Evolutionary conservation across 2,797 vertebrate genomes (phyloP), one percentile per base, ranked within the genome.

Genomic region (Acrocephalus scirpaceus): DNA sequence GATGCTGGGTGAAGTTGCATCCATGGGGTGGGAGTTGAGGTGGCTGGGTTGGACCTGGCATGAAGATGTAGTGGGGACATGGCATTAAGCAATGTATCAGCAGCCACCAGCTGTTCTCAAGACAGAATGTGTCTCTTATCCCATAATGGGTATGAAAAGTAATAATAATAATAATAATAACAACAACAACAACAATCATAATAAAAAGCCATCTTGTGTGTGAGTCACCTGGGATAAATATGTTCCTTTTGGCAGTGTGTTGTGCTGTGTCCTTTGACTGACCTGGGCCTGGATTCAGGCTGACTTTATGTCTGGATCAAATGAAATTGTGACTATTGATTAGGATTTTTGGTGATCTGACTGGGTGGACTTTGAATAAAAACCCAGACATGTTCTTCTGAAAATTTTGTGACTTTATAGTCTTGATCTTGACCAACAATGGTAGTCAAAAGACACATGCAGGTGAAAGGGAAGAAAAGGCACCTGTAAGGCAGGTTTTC

Each of bases 381-480:
- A 77, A n/a, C 1, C 1, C 21, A 53, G 32, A 25, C 14, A 32
- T 3, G 2, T 64, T 89, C 34, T 45, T 79, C 64, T 95, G 60
- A 29, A 90, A 85, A 25, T 73, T 94, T 64, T 85, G 32, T 82
- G 60, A 57, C 53, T 76, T 66, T 30, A n/a, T 65, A 67, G 47
- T 80, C 75, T 80, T 61, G 17, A 85, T 38, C 9, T 65, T 80
- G 48, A 82, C 60, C 20, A 54, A 23, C 44, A 57, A 13, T 17
- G n/a, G 8, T 13, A 56, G 44, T 87, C 56, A 89, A 93, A 89
- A 75, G 66, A 51, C 32, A 30, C 5, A 20, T 57, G 45, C 29
- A 75, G 25, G 70, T 73, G 40, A 66, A 93, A 91, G 30, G 50
- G 42, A 84, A 88, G 51, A 84, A 90, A 92, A 87, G 36, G 10